These are phyloP conservation scores for Rousettus madagascariensis DNA, from an alignment of 2,797 vertebrate species.

Conservation along the genomic window DNA sequence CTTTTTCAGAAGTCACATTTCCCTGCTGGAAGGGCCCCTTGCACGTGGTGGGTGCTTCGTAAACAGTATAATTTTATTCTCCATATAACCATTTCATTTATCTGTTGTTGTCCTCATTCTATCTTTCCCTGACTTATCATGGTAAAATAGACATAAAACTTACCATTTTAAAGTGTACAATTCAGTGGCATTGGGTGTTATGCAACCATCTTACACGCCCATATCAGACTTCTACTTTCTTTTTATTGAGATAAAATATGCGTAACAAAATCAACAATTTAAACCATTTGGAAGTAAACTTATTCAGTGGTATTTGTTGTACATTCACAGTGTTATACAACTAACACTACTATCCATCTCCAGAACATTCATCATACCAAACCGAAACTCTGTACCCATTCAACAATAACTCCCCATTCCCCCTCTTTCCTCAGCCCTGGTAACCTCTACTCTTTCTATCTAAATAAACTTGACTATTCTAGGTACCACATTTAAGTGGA, in stretches of 20 bases:
- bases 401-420: not conserved
- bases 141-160: not conserved
- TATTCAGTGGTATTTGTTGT: not conserved
- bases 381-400: not conserved
- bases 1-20: not conserved
- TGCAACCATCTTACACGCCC: not conserved
- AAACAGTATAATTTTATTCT: not conserved
- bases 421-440: not conserved
- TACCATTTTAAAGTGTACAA: not conserved
- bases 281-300: not conserved
- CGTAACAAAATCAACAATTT: not conserved
- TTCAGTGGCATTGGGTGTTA: not conserved
- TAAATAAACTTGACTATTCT: not conserved
- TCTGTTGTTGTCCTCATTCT: not conserved
- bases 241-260: not conserved
- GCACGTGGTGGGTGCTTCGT: not conserved
- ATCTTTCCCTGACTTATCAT: too few relatives aligned
- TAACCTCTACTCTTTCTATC: not conserved
- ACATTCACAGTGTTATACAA: not conserved
- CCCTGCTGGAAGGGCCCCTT: not conserved
- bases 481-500: not conserved
- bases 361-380: not conserved
- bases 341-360: not conserved
- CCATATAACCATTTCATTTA: not conserved
- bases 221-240: not conserved